Conservation (phyloP, 2,888 invertebrate genomes). For the Apamea anceps region DNA sequence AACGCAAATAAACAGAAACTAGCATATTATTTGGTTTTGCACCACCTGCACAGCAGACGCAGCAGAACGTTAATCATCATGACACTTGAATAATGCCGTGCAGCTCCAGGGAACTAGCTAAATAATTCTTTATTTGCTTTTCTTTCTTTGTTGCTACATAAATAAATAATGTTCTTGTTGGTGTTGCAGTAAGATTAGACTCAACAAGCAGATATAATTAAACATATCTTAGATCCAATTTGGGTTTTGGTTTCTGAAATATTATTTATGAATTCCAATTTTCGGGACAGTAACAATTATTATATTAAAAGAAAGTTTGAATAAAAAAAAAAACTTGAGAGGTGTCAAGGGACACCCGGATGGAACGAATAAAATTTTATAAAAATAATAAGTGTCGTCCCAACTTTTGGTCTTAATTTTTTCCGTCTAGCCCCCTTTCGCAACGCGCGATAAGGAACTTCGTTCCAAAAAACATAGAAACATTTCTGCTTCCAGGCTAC, state of each 20-base stretch:
- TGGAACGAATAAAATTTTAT: too few relatives aligned
- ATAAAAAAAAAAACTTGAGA: too few relatives aligned
- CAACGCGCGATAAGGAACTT: too few relatives aligned
- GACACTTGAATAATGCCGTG: slow-evolving; percentile 45
- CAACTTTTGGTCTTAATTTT: too few relatives aligned
- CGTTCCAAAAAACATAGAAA: not conserved
- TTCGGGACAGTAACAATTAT: not conserved
- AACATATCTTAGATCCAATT: not conserved
- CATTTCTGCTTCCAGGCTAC: not conserved
- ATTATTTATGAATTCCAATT: not conserved
- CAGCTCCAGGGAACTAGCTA: slow-evolving; percentile 12
- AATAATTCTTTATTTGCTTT: slow-evolving; percentile 38
- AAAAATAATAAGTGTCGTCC: too few relatives aligned
- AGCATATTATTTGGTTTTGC: not conserved
- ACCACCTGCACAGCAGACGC: slow-evolving; percentile 28
- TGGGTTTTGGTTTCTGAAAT: not conserved
- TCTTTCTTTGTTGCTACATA: slow-evolving; percentile 9
- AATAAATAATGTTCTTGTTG: not conserved
- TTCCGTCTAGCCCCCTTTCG: too few relatives aligned
- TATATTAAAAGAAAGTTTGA: not conserved
- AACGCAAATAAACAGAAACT: slow-evolving; percentile 1
- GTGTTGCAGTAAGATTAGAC: not conserved
- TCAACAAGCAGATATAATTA: not conserved
- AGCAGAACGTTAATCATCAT: slow-evolving; percentile 35
- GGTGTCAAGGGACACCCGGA: too few relatives aligned